Percentiles rank a stretch among this genome's conserved stretches.
These are phyloP conservation scores for Lates calcarifer DNA, from an alignment of 2,113 vertebrate species.

Conservation along the genomic window DNA sequence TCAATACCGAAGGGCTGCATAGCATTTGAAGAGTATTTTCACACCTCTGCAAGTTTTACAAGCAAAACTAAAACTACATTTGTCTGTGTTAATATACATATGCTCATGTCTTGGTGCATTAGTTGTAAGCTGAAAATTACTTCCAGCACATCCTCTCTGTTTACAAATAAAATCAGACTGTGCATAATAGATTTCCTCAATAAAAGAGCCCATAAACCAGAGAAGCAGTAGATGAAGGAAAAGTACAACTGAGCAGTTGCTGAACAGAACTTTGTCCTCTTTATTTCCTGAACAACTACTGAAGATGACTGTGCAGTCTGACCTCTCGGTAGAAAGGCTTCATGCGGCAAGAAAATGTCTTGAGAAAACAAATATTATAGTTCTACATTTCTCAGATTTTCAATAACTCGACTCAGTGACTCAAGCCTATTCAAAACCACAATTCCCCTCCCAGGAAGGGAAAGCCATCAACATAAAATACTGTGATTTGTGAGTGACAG, in stretches of 20 bases:
- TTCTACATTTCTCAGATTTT: slow-evolving; percentile 2
- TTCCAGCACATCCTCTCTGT: slow-evolving; percentile 35
- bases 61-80: slow-evolving; percentile 3
- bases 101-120: slow-evolving; percentile 8
- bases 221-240: slow-evolving; percentile 12
- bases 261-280: slow-evolving; percentile 1
- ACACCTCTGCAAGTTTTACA: background rate
- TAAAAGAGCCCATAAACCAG: slow-evolving; percentile 19
- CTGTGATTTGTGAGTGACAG: slow-evolving; percentile 25
- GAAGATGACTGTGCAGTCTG: background rate
- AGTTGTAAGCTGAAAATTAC: slow-evolving; percentile 34
- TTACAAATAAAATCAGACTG: slow-evolving; percentile 45
- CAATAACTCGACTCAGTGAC: slow-evolving; percentile 34
- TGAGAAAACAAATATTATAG: slow-evolving; percentile 31
- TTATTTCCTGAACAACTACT: slow-evolving; percentile 20
- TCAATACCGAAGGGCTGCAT: background rate
- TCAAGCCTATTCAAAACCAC: slow-evolving; percentile 9
- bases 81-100: slow-evolving; percentile 13
- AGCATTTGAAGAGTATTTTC: background rate
- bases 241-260: background rate
- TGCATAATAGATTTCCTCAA: slow-evolving; percentile 52
- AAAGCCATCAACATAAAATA: slow-evolving; percentile 33
- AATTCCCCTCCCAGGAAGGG: background rate
- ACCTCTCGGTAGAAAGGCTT: slow-evolving; percentile 15
- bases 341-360: background rate